Base-by-base conservation (phyloP, 1,140 invertebrate genomes). In the Bombus turneri region DNA sequence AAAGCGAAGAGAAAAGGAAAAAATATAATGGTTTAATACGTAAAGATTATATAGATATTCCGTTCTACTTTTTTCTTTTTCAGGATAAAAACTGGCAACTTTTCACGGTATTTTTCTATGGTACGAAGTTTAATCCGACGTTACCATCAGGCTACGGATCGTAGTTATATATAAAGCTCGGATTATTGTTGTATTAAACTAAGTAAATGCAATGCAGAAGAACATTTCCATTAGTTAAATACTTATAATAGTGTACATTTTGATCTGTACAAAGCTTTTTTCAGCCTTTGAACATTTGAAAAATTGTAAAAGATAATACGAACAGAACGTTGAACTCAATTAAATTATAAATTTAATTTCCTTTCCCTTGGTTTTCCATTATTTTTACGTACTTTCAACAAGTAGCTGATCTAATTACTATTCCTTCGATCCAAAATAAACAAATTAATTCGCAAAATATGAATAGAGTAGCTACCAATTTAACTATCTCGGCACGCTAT, bases 1-100 rank as follows among this genome's bases (percentile, higher is more conserved):
- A 85, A 25, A 34, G 25, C 59, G 43, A 76, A 68, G 73, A 22
- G 31, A 5, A 18, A 80, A 77, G 28, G 18, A 37, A 53, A 18
- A 39, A 53, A 68, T 34, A 68, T 47, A 37, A 53, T 47, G 68
- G 62, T 82, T 81, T 86, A 86, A 74, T 81, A 73, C 57, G 80
- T 68, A 81, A 88, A 72, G 68, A 89, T 86, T 64, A 66, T 66
- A 34, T 15, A 53, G 18, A 6, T 22, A 53, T 71, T 53, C 18
- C 59, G 39, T n/a, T 34, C 34, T n/a, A 12, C 57, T 22, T 80
- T 12, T 22, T 80, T 12, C 37, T 53, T 62, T 5, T 41, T 13
- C 47, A 10, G 13, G 18, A 28, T 53, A 78, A 41, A 31, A 41
- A 69, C 6, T 9, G n/a, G 18, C 28, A 68, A 47, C 37, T 62